Conservation (phyloP, 2,113 vertebrate species). For the Lates calcarifer region DNA sequence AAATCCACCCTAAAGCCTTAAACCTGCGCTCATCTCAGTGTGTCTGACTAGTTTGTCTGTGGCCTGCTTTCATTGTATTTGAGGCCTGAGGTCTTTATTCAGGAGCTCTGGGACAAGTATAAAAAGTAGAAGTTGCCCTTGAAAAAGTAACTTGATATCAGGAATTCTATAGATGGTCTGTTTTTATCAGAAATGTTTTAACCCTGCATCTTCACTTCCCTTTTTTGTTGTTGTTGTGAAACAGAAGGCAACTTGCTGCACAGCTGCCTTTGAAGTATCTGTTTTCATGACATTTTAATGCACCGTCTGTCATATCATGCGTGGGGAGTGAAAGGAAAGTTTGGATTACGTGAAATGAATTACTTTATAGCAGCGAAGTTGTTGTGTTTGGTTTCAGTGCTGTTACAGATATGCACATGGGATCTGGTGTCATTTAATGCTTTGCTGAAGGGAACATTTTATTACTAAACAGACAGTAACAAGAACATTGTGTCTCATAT, state of each 20-base stretch:
- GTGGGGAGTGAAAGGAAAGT: slow-evolving; percentile 9
- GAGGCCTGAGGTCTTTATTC: slow-evolving; percentile 30
- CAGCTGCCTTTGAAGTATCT: slow-evolving; percentile 55
- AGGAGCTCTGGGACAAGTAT: slow-evolving; percentile 43
- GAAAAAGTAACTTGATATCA: slow-evolving; percentile 31
- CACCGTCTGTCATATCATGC: slow-evolving; percentile 33
- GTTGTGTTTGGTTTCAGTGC: slow-evolving; percentile 2
- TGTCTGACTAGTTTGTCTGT: slow-evolving; percentile 61
- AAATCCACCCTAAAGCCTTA: slow-evolving; percentile 40
- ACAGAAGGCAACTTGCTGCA: slow-evolving; percentile 53
- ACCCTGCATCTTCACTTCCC: slow-evolving; percentile 1
- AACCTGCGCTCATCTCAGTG: slow-evolving; percentile 38
- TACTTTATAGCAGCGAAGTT: neutral
- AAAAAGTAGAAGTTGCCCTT: slow-evolving; percentile 36
- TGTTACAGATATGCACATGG: neutral
- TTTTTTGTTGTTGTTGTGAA: slow-evolving; percentile 24
- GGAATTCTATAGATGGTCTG: slow-evolving; percentile 2
- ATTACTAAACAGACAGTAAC: neutral
- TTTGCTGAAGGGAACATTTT: neutral
- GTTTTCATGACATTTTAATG: slow-evolving; percentile 58
- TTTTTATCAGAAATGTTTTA: slow-evolving; percentile 19
- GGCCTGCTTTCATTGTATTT: slow-evolving; percentile 64
- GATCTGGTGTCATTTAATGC: neutral
- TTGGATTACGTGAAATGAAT: neutral
- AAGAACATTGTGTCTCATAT: slow-evolving; percentile 8